Conservation (phyloP, 92 coral and sea anemone species). For the Phenganax stokvisi region DNA sequence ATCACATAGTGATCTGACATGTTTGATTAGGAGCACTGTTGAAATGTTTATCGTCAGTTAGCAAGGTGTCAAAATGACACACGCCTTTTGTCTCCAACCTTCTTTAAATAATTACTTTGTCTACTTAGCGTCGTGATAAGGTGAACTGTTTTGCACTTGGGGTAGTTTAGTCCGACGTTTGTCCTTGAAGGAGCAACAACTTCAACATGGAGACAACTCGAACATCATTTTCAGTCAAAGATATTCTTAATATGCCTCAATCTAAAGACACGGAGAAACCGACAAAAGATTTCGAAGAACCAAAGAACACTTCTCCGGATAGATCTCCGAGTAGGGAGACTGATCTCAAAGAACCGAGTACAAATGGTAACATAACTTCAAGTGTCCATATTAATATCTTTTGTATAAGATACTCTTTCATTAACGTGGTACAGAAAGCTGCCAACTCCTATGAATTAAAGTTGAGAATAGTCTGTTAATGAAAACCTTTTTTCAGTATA, state of each 20-base stretch:
- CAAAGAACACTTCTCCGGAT: not conserved
- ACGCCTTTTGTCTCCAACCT: conserved; percentile 38
- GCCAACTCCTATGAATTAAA: not conserved
- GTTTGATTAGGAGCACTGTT: conserved; percentile 17
- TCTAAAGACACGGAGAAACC: conserved; percentile 26
- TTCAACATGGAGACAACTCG: not conserved
- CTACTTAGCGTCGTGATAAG: conserved; percentile 33
- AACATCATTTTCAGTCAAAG: conserved; percentile 79
- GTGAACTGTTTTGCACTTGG: conserved; percentile 24
- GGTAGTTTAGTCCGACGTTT: conserved; percentile 4
- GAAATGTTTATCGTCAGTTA: conserved; percentile 42
- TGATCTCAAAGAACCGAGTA: not conserved
- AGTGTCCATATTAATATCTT: not conserved
- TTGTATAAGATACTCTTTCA: not conserved
- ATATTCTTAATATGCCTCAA: conserved; percentile 84
- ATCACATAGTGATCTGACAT: conserved; percentile 30
- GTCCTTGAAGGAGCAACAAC: not conserved
- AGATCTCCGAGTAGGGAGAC: conserved; percentile 36
- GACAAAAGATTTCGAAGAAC: not conserved
- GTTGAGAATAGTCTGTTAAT: no score
- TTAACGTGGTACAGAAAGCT: not conserved
- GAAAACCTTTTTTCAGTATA: no score
- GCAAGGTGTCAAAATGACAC: conserved; percentile 40
- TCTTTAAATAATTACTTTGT: conserved; percentile 43
- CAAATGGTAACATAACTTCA: conserved; percentile 16